Base-by-base conservation (phyloP, 2,113 vertebrate genomes). In the Anarhynchus alexandrinus region DNA sequence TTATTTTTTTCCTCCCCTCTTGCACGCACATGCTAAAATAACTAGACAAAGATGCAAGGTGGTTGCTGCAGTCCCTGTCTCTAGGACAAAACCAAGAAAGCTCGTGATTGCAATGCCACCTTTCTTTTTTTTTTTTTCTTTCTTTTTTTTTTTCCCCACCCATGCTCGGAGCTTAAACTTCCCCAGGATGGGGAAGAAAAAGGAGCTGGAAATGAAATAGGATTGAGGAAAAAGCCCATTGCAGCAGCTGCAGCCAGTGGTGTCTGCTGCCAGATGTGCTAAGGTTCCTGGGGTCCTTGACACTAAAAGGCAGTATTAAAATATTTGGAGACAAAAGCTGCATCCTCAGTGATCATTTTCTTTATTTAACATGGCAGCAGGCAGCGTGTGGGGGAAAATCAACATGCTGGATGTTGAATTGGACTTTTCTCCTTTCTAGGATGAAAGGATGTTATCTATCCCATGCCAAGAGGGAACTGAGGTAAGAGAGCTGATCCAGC, bases 281-380 rank as follows among this genome's bases (percentile, higher is more conserved):
- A 93, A 96, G 96, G 89, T 97, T 97, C 85, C 96, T 93, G 83
- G 96, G 92, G 74, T 97, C 93, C 97, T 97, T 97, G 92, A 96
- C 92, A 96, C 76, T 96, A 96, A 97, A 95, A 98, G 97, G 95
- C 96, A 96, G 94, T 93, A 97, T 96, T 93, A 95, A 98, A 98
- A 95, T 97, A 96, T 98, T 97, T 97, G 94, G 92, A 98, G 97
- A 98, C 98, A 98, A 98, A 98, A 98, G 97, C 97, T 97, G 94
- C 91, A 88, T 94, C 96, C 96, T 95, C 97, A 98, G 97, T 97
- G 97, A 97, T 97, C 95, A 94, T 98, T 98, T 98, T 97, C 97
- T 97, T 97, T 97, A 98, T 98, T 98, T 98, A 98, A 98, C 95
- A 98, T 98, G 98, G 97, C 97, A 98, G 97, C 97, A 97, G 93